Base-by-base conservation (phyloP, 2,888 invertebrate species). In the Noctua pronuba region DNA sequence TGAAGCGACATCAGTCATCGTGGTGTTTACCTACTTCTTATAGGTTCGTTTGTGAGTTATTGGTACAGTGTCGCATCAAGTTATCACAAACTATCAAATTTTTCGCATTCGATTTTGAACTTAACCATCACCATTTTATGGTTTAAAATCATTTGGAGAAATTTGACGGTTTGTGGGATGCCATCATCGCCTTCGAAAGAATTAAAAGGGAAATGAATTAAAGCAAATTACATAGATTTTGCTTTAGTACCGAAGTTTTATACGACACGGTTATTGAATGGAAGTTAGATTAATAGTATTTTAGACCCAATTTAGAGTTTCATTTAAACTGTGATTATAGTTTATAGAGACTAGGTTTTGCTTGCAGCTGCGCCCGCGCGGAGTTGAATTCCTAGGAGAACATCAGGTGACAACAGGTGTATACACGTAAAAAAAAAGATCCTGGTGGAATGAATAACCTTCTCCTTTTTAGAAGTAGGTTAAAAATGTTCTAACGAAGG, bases 1-100 rank as follows among this genome's bases (percentile, higher is more conserved):
- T 73, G 41, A 60, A 79, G 35, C 28, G 28, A 55, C 38, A 70
- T 75, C 44, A 67, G 16, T 83, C 55, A 55, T 52, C 31, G 31
- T 35, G 38, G 16, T 64, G 70, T 80, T 85, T 52, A 24, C 10
- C 4, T n/a, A 60, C 70, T 49, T 62, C 31, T 41, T 16, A 44
- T 11, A 64, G 52, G 11, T 49, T 24, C 49, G 49, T 71, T 55
- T 16, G 31, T 75, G 41, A 73, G 24, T 79, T 49, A 66, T 60
- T 72, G 58, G 8, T 38, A 38, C 38, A 38, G 7, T 38, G 38
- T n/a, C 38, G 38, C 38, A 38, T 38, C 38, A 38, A 38, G 38
- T 7, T 38, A 38, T 7, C 38, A 38, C 38, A 38, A 7, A 38
- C 38, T 38, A 7, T 7, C 38, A 38, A 38, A 38, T 38, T 38